Conservation (phyloP, 1,140 invertebrate genomes). For the Proctacanthus coquilletti region DNA sequence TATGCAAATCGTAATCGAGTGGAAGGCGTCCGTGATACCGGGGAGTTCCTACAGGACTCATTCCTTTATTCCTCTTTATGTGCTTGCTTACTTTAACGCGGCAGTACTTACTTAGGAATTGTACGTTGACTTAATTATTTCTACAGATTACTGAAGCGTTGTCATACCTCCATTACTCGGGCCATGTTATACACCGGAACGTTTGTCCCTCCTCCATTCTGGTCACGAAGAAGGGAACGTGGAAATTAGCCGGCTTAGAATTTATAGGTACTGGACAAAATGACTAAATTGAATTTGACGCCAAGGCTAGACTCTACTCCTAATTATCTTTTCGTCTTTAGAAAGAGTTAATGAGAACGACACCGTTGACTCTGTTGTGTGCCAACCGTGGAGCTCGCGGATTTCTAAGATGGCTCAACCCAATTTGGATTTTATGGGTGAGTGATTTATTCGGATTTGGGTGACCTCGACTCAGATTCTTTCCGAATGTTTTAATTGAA, state of each 20-base stretch:
- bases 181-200: conserved; percentile 78
- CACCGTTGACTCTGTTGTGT: conserved; percentile 50
- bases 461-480: neutral
- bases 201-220: conserved; percentile 85
- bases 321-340: conserved; percentile 26
- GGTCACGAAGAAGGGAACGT: conserved; percentile 85
- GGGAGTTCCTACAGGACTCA: too few species aligned
- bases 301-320: conserved; percentile 16
- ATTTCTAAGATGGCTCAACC: conserved; percentile 85
- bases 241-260: conserved; percentile 92
- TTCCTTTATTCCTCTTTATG: too few species aligned
- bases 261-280: conserved; percentile 53
- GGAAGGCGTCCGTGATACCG: too few species aligned
- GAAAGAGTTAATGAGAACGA: conserved; percentile 53
- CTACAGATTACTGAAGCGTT: conserved; percentile 85
- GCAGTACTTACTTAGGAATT: too few species aligned
- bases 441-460: too few species aligned
- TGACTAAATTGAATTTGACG: conserved; percentile 17
- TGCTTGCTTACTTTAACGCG: too few species aligned
- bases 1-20: too few species aligned
- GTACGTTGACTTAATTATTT: too few species aligned
- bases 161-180: conserved; percentile 75
- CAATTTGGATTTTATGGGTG: conserved; percentile 80
- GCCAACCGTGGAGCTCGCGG: conserved; percentile 73
- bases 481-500: too few species aligned